Evolutionary conservation across 2,797 vertebrate genomes (phyloP), one percentile per base, ranked within the genome.

Genomic region (Intellagama lesueurii): DNA sequence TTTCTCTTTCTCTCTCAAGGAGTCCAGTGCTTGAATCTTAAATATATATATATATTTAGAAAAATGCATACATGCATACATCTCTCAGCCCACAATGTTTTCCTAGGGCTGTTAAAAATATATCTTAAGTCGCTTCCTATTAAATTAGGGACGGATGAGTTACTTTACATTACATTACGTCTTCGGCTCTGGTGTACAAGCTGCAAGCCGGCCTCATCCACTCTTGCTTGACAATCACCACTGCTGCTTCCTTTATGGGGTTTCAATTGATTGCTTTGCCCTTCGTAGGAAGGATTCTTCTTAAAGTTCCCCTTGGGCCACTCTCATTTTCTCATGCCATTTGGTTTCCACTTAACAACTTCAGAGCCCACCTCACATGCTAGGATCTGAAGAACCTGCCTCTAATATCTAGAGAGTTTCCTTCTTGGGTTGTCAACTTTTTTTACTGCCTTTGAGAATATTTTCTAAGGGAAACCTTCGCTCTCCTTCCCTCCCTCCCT

Each of bases 71-170:
- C 60, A 86, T 81, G 83, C 83, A 89, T 75, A 40, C 79, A 72
- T 77, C 70, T 86, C 26, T 32, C 75, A 80, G 75, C 69, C 81
- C 80, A 77, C 84, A 87, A 60, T 90, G 80, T 87, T 87, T 87
- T 90, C 80, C 85, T 87, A 60, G 80, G 83, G 83, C 83, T 89
- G 88, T 77, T 87, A 87, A 87, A 90, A 87, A 40, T n/a, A 83
- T 90, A 90, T 87, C 85, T 87, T 78, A 86, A 90, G 84, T 86
- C n/a, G 19, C 70, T 90, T 86, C 85, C 89, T 90, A 83, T 90
- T 90, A 82, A 87, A 87, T 90, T 87, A 90, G 85, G 85, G 85
- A 90, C 1, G 89, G 85, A 87, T 82, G 89, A 83, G 89, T 83
- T 90, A 56, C 85, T 83, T 72, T 85, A 87, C 85, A 90, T 77